These are phyloP conservation scores for Nibea coibor DNA, from an alignment of 2,113 vertebrate genomes.

Conservation along the genomic window DNA sequence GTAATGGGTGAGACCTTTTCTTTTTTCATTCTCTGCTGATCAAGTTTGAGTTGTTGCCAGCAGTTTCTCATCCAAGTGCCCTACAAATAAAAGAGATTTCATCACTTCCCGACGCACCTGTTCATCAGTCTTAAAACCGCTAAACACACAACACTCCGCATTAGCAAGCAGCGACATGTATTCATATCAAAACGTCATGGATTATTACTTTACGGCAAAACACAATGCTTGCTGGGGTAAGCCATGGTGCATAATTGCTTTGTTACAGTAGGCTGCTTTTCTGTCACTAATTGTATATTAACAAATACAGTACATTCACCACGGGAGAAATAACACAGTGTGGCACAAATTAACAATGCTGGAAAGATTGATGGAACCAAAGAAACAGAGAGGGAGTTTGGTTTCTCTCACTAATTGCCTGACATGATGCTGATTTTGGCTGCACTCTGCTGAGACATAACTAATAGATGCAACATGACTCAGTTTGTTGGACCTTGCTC, in stretches of 20 bases:
- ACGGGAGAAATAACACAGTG: constrained; percentile 39
- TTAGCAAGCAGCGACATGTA: not conserved
- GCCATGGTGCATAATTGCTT: constrained; percentile 23
- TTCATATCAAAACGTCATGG: not conserved
- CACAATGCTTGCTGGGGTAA: not conserved
- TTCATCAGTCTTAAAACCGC: not conserved
- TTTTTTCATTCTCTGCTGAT: not conserved
- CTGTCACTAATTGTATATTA: constrained; percentile 39
- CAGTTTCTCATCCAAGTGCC: not conserved
- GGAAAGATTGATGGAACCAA: constrained; percentile 14
- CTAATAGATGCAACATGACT: too few species aligned
- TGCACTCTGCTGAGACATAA: not conserved
- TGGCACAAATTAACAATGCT: constrained; percentile 40
- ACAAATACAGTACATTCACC: constrained; percentile 6
- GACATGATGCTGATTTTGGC: constrained; percentile 37
- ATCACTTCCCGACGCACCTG: not conserved
- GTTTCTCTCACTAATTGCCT: constrained; percentile 34
- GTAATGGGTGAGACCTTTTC: not conserved
- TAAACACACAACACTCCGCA: not conserved
- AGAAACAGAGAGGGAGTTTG: constrained; percentile 2
- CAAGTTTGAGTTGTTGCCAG: not conserved
- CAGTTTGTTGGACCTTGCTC: too few species aligned
- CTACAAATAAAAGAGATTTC: not conserved
- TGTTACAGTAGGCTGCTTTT: constrained; percentile 27
- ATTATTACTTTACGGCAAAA: not conserved